Evolutionary conservation across 2,888 invertebrate species (phyloP).

Genomic region (Oligia fasciuncula): DNA sequence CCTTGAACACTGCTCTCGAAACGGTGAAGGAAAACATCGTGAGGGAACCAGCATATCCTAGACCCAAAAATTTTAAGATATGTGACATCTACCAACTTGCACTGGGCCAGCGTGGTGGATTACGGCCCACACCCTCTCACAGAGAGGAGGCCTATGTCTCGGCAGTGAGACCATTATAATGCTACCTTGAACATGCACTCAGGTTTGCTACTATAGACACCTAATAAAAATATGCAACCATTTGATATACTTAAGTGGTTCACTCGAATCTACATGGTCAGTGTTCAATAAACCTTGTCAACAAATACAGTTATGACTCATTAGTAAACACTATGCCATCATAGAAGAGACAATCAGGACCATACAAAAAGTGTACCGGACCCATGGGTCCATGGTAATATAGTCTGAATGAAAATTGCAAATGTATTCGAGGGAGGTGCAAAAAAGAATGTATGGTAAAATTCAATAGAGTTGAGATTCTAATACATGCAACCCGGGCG

Average conservation of each 20-base stretch:
- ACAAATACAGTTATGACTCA: neutral
- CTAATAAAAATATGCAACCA: neutral
- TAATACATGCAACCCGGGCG: slow-evolving; percentile 87
- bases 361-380: slow-evolving; percentile 54
- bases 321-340: slow-evolving; percentile 26
- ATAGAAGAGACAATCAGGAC: slow-evolving; percentile 49
- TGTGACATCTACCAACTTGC: too few species aligned
- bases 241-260: neutral
- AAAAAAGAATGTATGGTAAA: slow-evolving; percentile 89
- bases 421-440: slow-evolving; percentile 85
- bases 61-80: too few species aligned
- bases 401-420: slow-evolving; percentile 79
- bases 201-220: neutral
- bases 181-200: too few species aligned
- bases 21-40: too few species aligned
- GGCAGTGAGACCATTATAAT: too few species aligned
- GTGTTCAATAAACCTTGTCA: neutral
- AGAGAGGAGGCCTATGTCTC: too few species aligned
- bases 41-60: too few species aligned
- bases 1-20: too few species aligned
- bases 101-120: too few species aligned
- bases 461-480: slow-evolving; percentile 87
- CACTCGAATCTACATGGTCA: neutral
- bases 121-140: too few species aligned
- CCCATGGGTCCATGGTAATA: slow-evolving; percentile 52